A percentile compares a stretch with the other conserved stretches of the same genome.
These are phyloP conservation scores for Homarus gammarus DNA, from an alignment of 2,888 invertebrate genomes.

Conservation along the genomic window DNA sequence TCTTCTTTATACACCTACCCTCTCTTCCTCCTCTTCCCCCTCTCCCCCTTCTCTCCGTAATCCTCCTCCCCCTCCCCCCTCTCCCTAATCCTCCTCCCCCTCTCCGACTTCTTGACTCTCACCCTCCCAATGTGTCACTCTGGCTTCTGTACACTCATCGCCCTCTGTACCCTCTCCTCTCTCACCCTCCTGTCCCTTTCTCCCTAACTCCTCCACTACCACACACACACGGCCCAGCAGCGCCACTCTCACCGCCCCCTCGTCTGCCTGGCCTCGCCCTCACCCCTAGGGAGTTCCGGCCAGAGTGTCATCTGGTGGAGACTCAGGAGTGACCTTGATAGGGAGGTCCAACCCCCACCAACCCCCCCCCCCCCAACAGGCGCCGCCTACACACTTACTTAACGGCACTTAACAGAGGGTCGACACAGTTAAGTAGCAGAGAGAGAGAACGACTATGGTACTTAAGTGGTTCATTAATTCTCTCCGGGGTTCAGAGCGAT, in stretches of 20 bases:
- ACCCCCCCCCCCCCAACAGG: no score
- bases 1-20: background rate
- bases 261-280: background rate
- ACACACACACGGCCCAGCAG: no score
- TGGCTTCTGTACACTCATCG: background rate
- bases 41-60: background rate
- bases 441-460: background rate
- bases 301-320: no score
- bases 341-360: no score
- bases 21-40: background rate
- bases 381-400: no score
- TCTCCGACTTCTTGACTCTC: background rate
- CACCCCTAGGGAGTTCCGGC: background rate
- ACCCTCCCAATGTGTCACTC: background rate
- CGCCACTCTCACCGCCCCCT: background rate
- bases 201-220: background rate
- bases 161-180: background rate
- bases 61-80: background rate
- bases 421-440: background rate
- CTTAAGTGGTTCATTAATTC: background rate
- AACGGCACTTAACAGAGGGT: no score
- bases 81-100: background rate
- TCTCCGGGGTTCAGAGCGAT: no score
- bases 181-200: background rate
- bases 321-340: no score